A percentile compares a stretch with the other conserved stretches of the same genome.
These are phyloP conservation scores for Caenorhabditis inopinata DNA, from an alignment of 1,140 invertebrate genomes.

Conservation along the genomic window DNA sequence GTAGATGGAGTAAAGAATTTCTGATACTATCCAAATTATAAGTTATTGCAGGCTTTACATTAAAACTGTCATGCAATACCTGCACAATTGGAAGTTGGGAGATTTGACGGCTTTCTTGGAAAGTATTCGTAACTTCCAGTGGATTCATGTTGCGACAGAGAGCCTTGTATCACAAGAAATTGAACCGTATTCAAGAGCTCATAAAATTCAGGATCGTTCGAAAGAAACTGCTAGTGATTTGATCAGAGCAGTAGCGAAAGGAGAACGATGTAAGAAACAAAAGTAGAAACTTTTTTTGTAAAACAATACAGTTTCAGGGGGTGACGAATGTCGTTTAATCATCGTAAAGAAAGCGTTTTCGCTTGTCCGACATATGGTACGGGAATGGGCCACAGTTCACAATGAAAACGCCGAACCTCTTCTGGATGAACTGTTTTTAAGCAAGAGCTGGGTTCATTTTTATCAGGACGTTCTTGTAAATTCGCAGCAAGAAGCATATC, in stretches of 20 bases:
- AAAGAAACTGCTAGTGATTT: background rate
- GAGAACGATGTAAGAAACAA: background rate
- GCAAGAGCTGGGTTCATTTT: background rate
- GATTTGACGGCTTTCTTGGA: background rate
- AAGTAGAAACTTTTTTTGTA: too few species aligned
- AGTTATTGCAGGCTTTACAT: background rate
- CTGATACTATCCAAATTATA: background rate
- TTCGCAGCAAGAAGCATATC: constrained; percentile 22
- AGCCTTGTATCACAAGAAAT: background rate
- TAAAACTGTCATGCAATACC: background rate
- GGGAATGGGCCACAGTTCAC: background rate
- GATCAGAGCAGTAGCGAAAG: background rate
- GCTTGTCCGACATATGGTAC: background rate
- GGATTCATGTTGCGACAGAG: constrained; percentile 17
- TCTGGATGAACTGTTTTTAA: background rate
- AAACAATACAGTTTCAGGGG: background rate
- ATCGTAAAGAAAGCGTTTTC: constrained; percentile 13
- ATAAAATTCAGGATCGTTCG: background rate
- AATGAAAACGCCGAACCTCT: background rate
- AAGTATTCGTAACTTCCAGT: background rate
- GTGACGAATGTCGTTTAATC: background rate
- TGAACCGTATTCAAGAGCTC: background rate
- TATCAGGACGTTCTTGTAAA: constrained; percentile 15
- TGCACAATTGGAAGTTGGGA: background rate
- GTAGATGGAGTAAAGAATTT: background rate